A percentile compares a stretch with the other conserved stretches of the same genome.
Conservation (phyloP, 2,797 vertebrate genomes). For the Fratercula arctica region DNA sequence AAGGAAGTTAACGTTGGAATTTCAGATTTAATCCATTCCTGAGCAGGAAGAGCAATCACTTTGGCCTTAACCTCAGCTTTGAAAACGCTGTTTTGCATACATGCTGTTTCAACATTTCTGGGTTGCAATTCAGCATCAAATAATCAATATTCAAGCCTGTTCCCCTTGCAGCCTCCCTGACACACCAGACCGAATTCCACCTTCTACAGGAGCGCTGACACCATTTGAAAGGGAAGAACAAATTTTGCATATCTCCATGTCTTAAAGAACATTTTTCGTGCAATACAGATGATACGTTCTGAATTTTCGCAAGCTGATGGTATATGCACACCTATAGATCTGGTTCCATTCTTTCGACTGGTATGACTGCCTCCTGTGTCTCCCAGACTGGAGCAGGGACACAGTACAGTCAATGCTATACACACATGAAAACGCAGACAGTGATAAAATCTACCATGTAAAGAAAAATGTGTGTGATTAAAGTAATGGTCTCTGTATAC, state of each 20-base stretch:
- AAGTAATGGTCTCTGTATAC: background rate
- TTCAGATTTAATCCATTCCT: constrained; percentile 57
- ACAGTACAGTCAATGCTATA: background rate
- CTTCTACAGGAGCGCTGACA: background rate
- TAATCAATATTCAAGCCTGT: constrained; percentile 65
- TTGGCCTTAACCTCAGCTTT: constrained; percentile 56
- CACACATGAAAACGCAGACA: background rate
- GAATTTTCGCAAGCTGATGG: background rate
- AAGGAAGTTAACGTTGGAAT: constrained; percentile 43
- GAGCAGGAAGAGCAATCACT: constrained; percentile 54
- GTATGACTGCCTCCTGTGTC: background rate
- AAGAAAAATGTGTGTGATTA: background rate
- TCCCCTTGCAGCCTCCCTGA: constrained; percentile 50
- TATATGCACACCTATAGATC: background rate
- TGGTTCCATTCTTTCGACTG: background rate
- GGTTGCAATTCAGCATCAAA: constrained; percentile 62
- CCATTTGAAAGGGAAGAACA: background rate
- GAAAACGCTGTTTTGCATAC: constrained; percentile 54
- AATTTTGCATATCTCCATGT: background rate
- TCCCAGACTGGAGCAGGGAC: background rate
- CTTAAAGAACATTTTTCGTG: background rate
- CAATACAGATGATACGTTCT: fast-evolving
- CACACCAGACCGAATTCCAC: constrained; percentile 15
- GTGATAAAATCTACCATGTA: background rate
- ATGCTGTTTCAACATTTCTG: constrained; percentile 70